Evolutionary conservation across 2,797 vertebrate genomes (phyloP).

Genomic region (Sphenopsis melanotis): DNA sequence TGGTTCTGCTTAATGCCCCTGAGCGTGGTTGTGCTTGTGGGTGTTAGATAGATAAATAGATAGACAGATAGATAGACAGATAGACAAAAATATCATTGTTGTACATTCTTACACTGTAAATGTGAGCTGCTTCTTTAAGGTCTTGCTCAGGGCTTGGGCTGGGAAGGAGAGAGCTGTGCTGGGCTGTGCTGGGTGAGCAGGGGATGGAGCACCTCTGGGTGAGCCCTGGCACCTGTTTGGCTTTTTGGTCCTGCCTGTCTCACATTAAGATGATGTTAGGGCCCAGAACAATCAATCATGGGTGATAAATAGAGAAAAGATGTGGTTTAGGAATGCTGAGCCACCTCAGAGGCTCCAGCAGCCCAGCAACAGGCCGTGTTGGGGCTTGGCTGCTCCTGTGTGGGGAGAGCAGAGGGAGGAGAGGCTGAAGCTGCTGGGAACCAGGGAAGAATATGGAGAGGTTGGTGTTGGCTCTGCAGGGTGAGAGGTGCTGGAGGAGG

Average conservation of each 20-base stretch:
- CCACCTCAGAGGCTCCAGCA: background rate
- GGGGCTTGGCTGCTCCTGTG: background rate
- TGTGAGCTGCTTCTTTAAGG: background rate
- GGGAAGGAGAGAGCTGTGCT: background rate
- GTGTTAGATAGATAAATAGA: background rate
- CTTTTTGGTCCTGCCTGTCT: background rate
- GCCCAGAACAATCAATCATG: background rate
- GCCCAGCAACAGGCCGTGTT: background rate
- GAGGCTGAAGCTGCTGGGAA: background rate
- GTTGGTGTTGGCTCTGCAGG: fast-evolving
- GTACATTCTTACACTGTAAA: background rate
- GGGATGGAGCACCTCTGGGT: background rate
- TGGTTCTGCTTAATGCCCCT: background rate
- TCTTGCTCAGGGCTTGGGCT: background rate
- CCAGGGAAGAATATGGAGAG: fast-evolving
- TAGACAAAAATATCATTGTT: fast-evolving
- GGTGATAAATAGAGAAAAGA: background rate
- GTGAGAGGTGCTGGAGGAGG: background rate
- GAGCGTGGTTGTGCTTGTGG: background rate
- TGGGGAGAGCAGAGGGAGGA: fast-evolving
- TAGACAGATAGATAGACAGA: fast-evolving
- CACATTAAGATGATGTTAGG: fast-evolving
- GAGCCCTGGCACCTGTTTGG: background rate
- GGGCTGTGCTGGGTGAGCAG: background rate
- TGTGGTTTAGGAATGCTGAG: background rate